phyloP scores from a whole-genome alignment of 1,140 invertebrate species.

The Sipha flava region DNA sequence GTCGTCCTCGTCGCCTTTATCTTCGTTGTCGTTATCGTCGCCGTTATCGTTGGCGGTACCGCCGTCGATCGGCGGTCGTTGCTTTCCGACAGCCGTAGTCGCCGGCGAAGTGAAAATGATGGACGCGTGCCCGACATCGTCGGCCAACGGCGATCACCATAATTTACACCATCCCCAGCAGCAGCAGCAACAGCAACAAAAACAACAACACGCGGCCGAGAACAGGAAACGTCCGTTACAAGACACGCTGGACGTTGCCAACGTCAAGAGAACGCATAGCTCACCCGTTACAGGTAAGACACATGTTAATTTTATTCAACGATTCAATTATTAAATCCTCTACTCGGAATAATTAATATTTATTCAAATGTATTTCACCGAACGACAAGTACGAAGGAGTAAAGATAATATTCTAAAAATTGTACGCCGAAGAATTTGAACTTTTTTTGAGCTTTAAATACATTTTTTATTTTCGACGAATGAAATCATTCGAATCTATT shows the following conservation, averaged over 20 bases:
- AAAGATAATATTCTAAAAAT: too few relatives aligned
- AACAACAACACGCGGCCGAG: background rate
- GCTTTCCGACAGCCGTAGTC: background rate
- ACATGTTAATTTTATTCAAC: too few relatives aligned
- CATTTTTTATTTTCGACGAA: too few relatives aligned
- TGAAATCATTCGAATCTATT: too few relatives aligned
- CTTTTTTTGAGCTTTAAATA: too few relatives aligned
- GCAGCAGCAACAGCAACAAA: background rate
- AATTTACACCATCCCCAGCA: background rate
- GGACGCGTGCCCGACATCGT: constrained; percentile 21
- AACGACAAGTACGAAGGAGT: too few relatives aligned
- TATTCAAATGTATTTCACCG: too few relatives aligned
- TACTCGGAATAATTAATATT: too few relatives aligned
- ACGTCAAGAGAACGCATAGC: constrained; percentile 7
- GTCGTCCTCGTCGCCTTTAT: background rate
- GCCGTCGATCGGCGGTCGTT: background rate
- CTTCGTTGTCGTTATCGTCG: background rate
- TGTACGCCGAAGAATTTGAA: too few relatives aligned
- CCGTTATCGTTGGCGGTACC: background rate
- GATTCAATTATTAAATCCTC: too few relatives aligned
- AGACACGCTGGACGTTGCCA: background rate
- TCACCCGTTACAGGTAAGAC: constrained; percentile 3
- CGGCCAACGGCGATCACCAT: background rate
- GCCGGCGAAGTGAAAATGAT: constrained; percentile 28
- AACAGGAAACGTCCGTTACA: constrained; percentile 20